Conservation (phyloP, 2,888 invertebrate species). For the Anodontia alba region DNA sequence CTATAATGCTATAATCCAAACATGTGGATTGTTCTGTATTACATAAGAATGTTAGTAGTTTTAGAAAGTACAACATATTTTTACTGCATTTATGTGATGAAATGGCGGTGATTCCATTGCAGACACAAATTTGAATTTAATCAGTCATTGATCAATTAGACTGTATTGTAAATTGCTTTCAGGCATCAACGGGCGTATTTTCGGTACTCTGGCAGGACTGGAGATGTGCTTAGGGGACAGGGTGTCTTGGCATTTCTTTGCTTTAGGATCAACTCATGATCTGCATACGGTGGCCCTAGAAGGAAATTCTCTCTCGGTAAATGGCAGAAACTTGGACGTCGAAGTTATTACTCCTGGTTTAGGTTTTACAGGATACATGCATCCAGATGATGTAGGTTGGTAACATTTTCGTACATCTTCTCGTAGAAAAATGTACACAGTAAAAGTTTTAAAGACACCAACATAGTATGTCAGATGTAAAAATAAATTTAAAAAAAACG, state of each 20-base stretch:
- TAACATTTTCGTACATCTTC: no score
- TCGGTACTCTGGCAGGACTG: slow-evolving; percentile 67
- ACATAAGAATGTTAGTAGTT: no score
- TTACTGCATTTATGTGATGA: no score
- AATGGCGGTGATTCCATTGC: no score
- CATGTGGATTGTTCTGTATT: no score
- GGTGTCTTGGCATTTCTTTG: slow-evolving; percentile 65
- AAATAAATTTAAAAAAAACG: no score
- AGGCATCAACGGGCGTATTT: slow-evolving; percentile 72
- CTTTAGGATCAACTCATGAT: slow-evolving; percentile 60
- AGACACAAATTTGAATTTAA: no score
- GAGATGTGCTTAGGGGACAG: slow-evolving; percentile 68
- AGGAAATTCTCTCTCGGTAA: slow-evolving; percentile 63
- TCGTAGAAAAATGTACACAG: background rate
- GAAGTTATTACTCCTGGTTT: slow-evolving; percentile 60
- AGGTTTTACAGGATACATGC: slow-evolving; percentile 62
- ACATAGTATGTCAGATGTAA: no score
- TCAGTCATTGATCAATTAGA: no score
- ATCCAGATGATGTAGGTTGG: slow-evolving; percentile 62
- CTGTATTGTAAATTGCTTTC: no score
- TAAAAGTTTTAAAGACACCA: background rate
- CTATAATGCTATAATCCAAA: no score
- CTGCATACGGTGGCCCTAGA: slow-evolving; percentile 63
- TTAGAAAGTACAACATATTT: no score
- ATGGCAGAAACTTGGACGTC: slow-evolving; percentile 57